Evolutionary conservation across 1,140 invertebrate species (phyloP), one percentile per base, ranked within the genome.

Genomic region (Bathynomus jamesi): DNA sequence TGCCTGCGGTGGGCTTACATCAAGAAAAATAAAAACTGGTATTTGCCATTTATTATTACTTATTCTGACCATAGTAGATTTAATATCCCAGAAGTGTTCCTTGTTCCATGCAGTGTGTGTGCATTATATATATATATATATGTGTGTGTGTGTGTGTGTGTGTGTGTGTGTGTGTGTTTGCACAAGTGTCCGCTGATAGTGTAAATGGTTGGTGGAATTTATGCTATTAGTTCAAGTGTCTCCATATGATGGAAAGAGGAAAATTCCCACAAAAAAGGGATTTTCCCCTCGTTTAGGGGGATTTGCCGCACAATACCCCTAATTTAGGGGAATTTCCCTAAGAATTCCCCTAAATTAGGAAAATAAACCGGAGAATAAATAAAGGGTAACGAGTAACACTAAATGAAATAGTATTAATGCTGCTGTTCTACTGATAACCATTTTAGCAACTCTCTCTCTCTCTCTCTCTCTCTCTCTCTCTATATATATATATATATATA

Each of bases 241-340:
- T 53, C 40, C 40, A 53, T 53, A 53, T 53, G 40, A 53, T 53
- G 40, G 40, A 53, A 53, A 53, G 40, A 53, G 40, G 40, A 53
- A 53, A 53, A 53, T 53, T 53, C 40, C 40, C 40, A 53, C 40
- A 53, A 53, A 53, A 53, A 53, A 53, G 40, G 40, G 40, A 53
- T 53, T 53, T 53, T 53, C 40, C 40, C 40, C 40, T 53, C 40
- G 40, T 53, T 53, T 53, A 53, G 40, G 40, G 40, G 21, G 40
- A 53, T 53, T 53, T 53, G 40, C 21, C 40, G 13, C 21, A 53
- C 40, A 53, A 53, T 53, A 53, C 40, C 40, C 40, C 40, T 53
- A 53, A 53, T 53, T 53, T 53, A 53, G 40, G 40, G 40, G n/a
- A n/a, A 53, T 53, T 53, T 53, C 21, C 40, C 21, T 53, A 21